Percentiles rank a stretch among this genome's conserved stretches.
Evolutionary conservation across 2,888 invertebrate species (phyloP).

Genomic region (Artemia sp.): DNA sequence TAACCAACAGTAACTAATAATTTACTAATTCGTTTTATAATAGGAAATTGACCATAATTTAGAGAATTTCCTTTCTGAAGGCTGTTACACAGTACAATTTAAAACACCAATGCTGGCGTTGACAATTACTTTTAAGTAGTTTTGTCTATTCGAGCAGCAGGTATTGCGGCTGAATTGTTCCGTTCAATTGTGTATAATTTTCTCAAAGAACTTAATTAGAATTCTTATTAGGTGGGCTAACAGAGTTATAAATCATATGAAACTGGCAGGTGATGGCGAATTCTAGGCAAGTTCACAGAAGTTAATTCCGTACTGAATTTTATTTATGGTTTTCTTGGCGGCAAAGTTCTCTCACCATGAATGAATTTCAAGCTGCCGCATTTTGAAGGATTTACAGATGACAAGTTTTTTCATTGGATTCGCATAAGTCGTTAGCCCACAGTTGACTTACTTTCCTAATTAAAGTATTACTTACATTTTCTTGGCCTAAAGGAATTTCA

Average conservation of each 20-base stretch:
- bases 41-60: too few relatives aligned
- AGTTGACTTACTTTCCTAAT: conserved; percentile 14
- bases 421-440: conserved; percentile 4
- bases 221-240: conserved; percentile 15
- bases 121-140: too few relatives aligned
- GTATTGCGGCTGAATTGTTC: too few relatives aligned
- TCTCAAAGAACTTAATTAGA: conserved; percentile 10
- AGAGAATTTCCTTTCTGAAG: too few relatives aligned
- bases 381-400: conserved; percentile 14
- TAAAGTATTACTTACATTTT: conserved; percentile 1
- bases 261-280: neutral
- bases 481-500: conserved; percentile 1
- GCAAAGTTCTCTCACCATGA: conserved; percentile 14
- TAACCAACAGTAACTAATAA: too few relatives aligned
- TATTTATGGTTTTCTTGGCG: conserved; percentile 9
- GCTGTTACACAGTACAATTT: too few relatives aligned
- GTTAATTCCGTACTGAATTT: neutral
- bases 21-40: too few relatives aligned
- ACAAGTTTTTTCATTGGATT: conserved; percentile 11
- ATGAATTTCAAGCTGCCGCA: conserved; percentile 7
- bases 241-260: conserved; percentile 1
- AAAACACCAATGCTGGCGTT: too few relatives aligned
- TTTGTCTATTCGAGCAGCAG: too few relatives aligned
- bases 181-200: neutral
- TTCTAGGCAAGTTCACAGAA: conserved; percentile 1